Conservation (phyloP, 2,113 vertebrate species). For the Oceanites oceanicus region DNA sequence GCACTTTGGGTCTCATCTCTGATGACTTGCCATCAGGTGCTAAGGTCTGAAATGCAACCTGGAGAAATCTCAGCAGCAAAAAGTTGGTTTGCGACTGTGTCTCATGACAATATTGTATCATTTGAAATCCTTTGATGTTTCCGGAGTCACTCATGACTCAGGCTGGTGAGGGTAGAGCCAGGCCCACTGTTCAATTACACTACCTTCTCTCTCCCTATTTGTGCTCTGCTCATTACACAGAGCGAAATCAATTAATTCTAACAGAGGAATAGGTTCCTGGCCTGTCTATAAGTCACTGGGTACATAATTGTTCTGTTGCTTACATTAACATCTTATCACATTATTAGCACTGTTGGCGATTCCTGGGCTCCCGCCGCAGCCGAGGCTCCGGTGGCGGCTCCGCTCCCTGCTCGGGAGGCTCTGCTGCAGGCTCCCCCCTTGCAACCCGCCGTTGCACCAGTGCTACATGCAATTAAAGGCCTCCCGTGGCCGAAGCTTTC, state of each 20-base stretch:
- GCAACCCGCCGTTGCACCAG: neutral
- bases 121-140: neutral
- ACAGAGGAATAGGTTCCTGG: conserved; percentile 46
- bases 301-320: conserved; percentile 68
- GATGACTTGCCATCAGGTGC: neutral
- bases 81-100: neutral
- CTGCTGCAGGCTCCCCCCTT: neutral
- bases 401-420: neutral
- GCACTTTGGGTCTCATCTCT: neutral
- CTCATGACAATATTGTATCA: accelerated
- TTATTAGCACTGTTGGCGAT: conserved; percentile 40
- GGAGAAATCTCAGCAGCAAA: neutral
- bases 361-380: conserved; percentile 3
- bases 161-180: neutral
- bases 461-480: conserved; percentile 40
- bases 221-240: conserved; percentile 32
- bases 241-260: conserved; percentile 68
- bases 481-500: neutral
- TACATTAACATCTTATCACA: conserved; percentile 63
- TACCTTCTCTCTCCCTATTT: neutral
- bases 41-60: neutral
- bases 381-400: neutral
- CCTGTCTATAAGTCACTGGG: conserved; percentile 46
- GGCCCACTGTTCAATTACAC: conserved; percentile 18
- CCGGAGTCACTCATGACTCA: neutral